Evolutionary conservation across 2,797 vertebrate species (phyloP), one percentile per base, ranked within the genome.

Genomic region (Dryobates pubescens): DNA sequence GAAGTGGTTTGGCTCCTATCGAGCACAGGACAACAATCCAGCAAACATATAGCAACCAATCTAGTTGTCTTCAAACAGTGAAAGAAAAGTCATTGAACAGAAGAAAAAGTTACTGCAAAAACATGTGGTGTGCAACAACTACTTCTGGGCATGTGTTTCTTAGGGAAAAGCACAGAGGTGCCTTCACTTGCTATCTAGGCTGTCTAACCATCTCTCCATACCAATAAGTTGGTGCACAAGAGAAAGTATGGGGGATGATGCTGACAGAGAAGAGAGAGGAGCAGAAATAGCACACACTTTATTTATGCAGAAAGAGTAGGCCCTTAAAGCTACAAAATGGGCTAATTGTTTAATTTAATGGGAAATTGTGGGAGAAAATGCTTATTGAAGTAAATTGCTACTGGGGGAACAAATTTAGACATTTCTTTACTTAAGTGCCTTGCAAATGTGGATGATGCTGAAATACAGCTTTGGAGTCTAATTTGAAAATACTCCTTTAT

Each of bases 281-380:
- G 36, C 20, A 61, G 80, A 82, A 89, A 63, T 88, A 18, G 2
- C 45, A 38, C 26, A 64, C 8, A 1, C 8, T 67, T 93, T 56
- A 89, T 71, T 83, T 89, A 72, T 83, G 53, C 59, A 76, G 61
- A 73, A 84, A 18, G 30, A 93, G 54, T 68, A 76, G 54, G 17
- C 36, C 73, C 82, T 89, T 87, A 86, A 76, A 93, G 82, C 78
- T 82, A 85, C 17, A 53, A 75, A 94, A 49, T 16, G 69, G 61
- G 30, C 57, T 78, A 85, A 92, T 87, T 92, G 82, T 90, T 95
- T 87, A 86, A 89, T 93, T 78, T 81, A 89, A 73, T 73, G 63
- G 62, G 61, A 92, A 95, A 83, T 56, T 83, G 82, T 90, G 76
- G 61, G 82, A 92, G 63, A 93, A 92, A 91, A 83, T 1, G 5